A percentile compares a stretch with the other conserved stretches of the same genome.
These are phyloP conservation scores for Apogon hyalosoma DNA, from an alignment of 2,797 vertebrate genomes.

Conservation along the genomic window DNA sequence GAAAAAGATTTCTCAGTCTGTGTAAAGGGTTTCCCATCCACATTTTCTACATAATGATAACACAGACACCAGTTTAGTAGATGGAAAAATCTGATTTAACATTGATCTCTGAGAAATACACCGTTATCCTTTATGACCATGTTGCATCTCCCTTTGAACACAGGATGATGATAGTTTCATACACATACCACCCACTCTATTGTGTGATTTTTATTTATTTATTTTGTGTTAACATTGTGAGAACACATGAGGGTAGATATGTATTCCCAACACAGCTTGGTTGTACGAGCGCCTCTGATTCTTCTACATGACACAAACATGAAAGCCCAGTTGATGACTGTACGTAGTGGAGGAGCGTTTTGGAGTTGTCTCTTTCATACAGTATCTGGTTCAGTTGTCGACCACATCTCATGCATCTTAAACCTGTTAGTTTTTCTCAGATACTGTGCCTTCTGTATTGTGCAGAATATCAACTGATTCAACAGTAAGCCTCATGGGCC, in stretches of 20 bases:
- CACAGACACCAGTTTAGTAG: slow-evolving; percentile 13
- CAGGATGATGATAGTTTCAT: neutral
- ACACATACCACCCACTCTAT: slow-evolving; percentile 29
- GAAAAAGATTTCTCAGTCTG: slow-evolving; percentile 28
- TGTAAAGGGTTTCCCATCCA: slow-evolving; percentile 31
- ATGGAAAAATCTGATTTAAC: slow-evolving; percentile 5
- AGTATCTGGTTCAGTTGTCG: slow-evolving; percentile 1
- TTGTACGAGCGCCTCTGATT: slow-evolving; percentile 32
- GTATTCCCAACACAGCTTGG: slow-evolving; percentile 14
- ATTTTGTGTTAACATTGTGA: slow-evolving; percentile 11
- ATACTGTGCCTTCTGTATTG: slow-evolving; percentile 13
- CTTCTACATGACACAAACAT: slow-evolving; percentile 24
- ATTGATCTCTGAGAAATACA: neutral
- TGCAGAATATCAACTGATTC: slow-evolving; percentile 25
- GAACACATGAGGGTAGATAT: slow-evolving; percentile 16
- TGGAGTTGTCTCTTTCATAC: slow-evolving; percentile 17
- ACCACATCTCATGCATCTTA: slow-evolving; percentile 16
- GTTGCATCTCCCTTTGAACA: slow-evolving; percentile 15
- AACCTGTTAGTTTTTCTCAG: neutral
- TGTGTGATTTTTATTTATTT: slow-evolving; percentile 23
- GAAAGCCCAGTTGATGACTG: slow-evolving; percentile 1
- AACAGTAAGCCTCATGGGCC: slow-evolving; percentile 15
- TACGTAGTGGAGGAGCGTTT: neutral
- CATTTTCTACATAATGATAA: slow-evolving; percentile 6
- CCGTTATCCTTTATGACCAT: no score